phyloP scores from a whole-genome alignment of 2,113 vertebrate genomes.

The Dipodomys ordii region DNA sequence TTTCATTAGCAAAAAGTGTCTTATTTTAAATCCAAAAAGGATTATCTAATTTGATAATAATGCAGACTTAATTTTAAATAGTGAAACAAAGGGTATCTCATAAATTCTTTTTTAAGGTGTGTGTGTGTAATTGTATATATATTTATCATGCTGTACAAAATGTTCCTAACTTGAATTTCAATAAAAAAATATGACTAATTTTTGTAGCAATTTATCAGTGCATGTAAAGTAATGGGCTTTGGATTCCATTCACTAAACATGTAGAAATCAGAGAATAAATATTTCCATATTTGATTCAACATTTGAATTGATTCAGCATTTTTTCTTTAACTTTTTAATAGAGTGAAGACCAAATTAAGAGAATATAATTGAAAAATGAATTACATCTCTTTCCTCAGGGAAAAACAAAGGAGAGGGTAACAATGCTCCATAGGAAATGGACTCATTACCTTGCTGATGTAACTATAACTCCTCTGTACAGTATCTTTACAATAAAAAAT shows the following conservation, averaged over 20 bases:
- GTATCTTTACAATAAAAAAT: too few relatives aligned
- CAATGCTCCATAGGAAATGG: too few relatives aligned
- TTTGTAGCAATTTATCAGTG: neutral
- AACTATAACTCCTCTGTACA: too few relatives aligned
- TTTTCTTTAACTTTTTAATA: neutral
- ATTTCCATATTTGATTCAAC: neutral
- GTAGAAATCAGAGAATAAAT: neutral
- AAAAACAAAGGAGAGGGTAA: too few relatives aligned
- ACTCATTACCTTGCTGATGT: too few relatives aligned
- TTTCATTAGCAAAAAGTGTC: neutral
- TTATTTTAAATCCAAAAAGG: neutral
- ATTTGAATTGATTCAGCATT: neutral
- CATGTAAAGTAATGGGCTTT: neutral
- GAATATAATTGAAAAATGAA: neutral
- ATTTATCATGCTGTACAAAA: slow-evolving; percentile 10
- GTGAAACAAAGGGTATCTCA: neutral
- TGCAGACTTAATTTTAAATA: neutral
- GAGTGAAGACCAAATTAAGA: slow-evolving; percentile 10
- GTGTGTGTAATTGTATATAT: neutral
- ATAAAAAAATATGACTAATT: neutral
- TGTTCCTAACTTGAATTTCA: slow-evolving; percentile 32
- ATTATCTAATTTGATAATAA: slow-evolving; percentile 9
- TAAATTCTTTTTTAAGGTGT: too few relatives aligned
- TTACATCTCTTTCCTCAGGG: neutral
- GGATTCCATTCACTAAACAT: neutral